Evolutionary conservation across 2,888 invertebrate genomes (phyloP).

Genomic region (Calliphora vomitoria): DNA sequence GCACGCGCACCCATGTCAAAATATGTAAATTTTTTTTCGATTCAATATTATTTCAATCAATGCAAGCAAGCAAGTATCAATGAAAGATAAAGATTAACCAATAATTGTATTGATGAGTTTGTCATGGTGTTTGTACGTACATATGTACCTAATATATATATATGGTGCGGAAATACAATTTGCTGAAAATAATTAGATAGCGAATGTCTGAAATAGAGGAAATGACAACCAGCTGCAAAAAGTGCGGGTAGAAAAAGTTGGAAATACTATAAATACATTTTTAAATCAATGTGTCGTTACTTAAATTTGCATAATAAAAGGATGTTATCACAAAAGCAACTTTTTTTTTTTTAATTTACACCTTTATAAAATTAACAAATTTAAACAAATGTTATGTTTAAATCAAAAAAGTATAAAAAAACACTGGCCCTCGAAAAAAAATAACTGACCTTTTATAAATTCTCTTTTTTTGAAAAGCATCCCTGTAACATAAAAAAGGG

Average conservation of each 20-base stretch:
- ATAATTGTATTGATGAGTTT: slow-evolving; percentile 71
- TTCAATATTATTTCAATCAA: slow-evolving; percentile 46
- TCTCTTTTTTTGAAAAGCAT: not conserved
- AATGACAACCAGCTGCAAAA: slow-evolving; percentile 67
- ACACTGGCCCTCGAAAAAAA: not conserved
- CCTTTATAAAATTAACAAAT: not conserved
- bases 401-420: slow-evolving; percentile 38
- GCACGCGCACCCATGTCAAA: slow-evolving; percentile 71
- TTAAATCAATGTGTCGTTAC: slow-evolving; percentile 47
- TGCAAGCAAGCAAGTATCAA: slow-evolving; percentile 50
- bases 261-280: not conserved
- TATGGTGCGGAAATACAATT: slow-evolving; percentile 30
- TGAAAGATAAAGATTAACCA: slow-evolving; percentile 63
- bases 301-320: slow-evolving; percentile 53
- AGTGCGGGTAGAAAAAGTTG: slow-evolving; percentile 57
- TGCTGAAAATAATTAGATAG: slow-evolving; percentile 33
- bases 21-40: slow-evolving; percentile 69
- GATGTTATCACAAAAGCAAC: not conserved
- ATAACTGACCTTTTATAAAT: slow-evolving; percentile 48
- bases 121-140: slow-evolving; percentile 17
- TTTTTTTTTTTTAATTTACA: slow-evolving; percentile 4
- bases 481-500: slow-evolving; percentile 22
- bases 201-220: slow-evolving; percentile 8
- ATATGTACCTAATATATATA: too few relatives aligned
- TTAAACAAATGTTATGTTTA: slow-evolving; percentile 25